phyloP scores from a whole-genome alignment of 1,140 invertebrate species.

The Holotrichia oblita region DNA sequence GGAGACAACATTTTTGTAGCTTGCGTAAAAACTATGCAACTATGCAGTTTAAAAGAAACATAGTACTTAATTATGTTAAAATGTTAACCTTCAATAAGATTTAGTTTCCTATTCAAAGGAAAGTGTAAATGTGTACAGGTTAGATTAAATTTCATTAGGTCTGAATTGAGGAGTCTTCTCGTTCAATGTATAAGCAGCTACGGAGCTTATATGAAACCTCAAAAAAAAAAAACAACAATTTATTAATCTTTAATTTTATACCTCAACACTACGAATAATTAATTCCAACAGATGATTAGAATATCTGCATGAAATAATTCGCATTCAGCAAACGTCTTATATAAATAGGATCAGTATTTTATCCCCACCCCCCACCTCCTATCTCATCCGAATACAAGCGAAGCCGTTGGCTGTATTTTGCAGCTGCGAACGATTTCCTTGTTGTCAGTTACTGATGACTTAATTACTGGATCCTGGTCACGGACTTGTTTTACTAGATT shows the following conservation, averaged over 20 bases:
- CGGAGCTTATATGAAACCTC: too few relatives aligned
- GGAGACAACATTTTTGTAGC: too few relatives aligned
- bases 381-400: not conserved
- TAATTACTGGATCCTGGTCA: constrained; percentile 14
- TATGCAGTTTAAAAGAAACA: too few relatives aligned
- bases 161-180: too few relatives aligned
- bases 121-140: too few relatives aligned
- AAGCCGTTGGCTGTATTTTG: not conserved
- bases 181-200: too few relatives aligned
- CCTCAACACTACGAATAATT: not conserved
- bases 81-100: too few relatives aligned
- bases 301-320: not conserved
- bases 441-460: constrained; percentile 16
- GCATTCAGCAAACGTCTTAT: not conserved
- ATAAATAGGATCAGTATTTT: constrained; percentile 7
- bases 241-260: not conserved
- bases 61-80: too few relatives aligned
- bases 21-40: too few relatives aligned
- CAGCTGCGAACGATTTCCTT: not conserved
- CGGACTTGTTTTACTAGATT: constrained; percentile 20
- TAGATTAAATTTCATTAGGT: too few relatives aligned
- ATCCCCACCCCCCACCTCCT: not conserved
- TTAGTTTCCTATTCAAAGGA: too few relatives aligned
- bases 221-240: too few relatives aligned
- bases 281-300: not conserved